These are phyloP conservation scores for Liposcelis brunnea DNA, from an alignment of 2,888 invertebrate genomes.

Conservation along the genomic window DNA sequence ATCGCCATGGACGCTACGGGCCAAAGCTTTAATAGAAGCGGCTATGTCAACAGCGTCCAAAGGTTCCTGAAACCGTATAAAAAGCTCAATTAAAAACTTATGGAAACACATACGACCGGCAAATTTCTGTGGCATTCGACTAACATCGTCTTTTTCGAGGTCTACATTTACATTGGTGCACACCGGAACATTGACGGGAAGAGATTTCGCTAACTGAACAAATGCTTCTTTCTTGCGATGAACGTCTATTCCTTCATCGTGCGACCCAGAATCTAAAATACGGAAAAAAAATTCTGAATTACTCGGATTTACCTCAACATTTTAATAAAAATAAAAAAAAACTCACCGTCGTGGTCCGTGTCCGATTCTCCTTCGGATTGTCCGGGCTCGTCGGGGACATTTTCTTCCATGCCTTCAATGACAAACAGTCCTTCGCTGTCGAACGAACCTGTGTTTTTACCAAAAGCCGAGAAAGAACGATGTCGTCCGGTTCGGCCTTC, in stretches of 20 bases:
- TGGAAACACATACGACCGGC: neutral
- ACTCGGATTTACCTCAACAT: neutral
- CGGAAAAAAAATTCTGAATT: slow-evolving; percentile 16
- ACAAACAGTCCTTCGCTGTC: slow-evolving; percentile 61
- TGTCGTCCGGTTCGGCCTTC: neutral
- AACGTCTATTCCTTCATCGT: slow-evolving; percentile 42
- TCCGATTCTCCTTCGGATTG: slow-evolving; percentile 43
- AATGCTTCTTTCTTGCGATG: slow-evolving; percentile 28
- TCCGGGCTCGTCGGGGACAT: slow-evolving; percentile 23
- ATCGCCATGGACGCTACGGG: slow-evolving; percentile 77
- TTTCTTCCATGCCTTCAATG: slow-evolving; percentile 53
- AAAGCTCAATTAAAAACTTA: neutral
- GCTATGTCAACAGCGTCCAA: slow-evolving; percentile 61
- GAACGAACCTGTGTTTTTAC: slow-evolving; percentile 18
- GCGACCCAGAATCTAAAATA: slow-evolving; percentile 31
- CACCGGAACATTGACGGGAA: slow-evolving; percentile 59
- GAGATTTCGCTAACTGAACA: slow-evolving; percentile 48
- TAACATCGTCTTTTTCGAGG: neutral
- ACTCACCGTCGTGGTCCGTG: slow-evolving; percentile 56
- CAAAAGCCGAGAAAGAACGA: neutral
- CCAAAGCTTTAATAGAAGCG: slow-evolving; percentile 81
- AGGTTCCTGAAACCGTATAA: neutral
- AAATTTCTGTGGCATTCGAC: neutral
- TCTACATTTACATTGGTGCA: slow-evolving; percentile 23
- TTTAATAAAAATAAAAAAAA: slow-evolving; percentile 9